Evolutionary conservation across 2,113 vertebrate genomes (phyloP).

Genomic region (Canis aureus): DNA sequence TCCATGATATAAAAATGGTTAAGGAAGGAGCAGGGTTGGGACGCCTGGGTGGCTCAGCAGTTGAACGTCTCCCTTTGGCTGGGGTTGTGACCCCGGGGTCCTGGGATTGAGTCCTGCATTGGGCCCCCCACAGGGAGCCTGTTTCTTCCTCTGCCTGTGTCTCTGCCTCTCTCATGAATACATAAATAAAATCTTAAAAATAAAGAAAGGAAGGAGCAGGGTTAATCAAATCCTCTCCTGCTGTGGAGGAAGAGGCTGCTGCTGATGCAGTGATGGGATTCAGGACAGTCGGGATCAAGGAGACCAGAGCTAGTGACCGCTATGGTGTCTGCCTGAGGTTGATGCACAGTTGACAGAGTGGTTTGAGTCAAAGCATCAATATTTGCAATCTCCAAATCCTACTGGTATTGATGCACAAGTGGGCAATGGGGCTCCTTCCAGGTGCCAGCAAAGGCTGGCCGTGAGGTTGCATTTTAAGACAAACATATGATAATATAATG

Average conservation of each 20-base stretch:
- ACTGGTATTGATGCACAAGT: neutral
- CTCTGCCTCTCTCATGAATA: no score
- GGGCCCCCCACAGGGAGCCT: no score
- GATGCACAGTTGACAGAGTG: neutral
- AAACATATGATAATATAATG: neutral
- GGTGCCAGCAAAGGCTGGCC: neutral
- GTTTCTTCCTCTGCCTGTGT: no score
- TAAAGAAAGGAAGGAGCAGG: neutral
- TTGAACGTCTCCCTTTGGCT: no score
- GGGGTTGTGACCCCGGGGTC: no score
- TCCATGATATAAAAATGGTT: neutral
- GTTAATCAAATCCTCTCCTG: neutral
- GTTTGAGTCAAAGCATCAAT: neutral
- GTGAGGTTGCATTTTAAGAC: neutral
- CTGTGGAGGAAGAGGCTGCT: fast-evolving
- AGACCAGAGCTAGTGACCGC: fast-evolving
- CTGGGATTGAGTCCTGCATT: no score
- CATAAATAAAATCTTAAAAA: no score
- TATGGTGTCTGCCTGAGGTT: neutral
- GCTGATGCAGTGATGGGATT: neutral
- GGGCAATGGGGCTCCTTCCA: neutral
- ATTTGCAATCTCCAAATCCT: neutral
- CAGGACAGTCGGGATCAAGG: neutral
- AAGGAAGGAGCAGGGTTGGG: neutral
- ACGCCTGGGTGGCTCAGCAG: no score